Percentiles rank a stretch among this genome's conserved stretches.
phyloP scores from a whole-genome alignment of 2,113 vertebrate species.

The Nansenia antarctica region DNA sequence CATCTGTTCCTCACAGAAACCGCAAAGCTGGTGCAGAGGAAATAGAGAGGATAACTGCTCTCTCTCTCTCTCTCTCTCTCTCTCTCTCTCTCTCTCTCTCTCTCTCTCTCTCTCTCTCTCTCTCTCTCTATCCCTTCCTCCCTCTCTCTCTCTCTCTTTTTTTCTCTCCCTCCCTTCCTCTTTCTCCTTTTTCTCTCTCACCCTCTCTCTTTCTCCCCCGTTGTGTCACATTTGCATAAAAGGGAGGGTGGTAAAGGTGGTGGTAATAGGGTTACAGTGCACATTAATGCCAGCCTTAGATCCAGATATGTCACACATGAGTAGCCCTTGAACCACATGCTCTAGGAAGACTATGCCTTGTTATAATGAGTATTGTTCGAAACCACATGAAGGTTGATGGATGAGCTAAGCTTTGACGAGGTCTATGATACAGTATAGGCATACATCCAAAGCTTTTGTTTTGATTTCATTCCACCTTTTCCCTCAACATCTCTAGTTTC shows the following conservation, averaged over 20 bases:
- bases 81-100: slow-evolving; percentile 16
- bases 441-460: slow-evolving; percentile 65
- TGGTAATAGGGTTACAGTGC: not conserved
- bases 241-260: not conserved
- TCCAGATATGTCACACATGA: not conserved
- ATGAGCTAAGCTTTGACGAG: slow-evolving; percentile 30
- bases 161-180: slow-evolving; percentile 2
- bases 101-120: slow-evolving; percentile 5
- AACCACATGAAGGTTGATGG: not conserved
- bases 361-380: no score
- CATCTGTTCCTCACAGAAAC: slow-evolving; percentile 82
- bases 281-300: not conserved
- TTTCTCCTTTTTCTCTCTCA: slow-evolving; percentile 17
- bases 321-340: not conserved
- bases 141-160: slow-evolving; percentile 6
- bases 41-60: slow-evolving; percentile 74
- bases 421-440: slow-evolving; percentile 60
- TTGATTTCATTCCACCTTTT: slow-evolving; percentile 65
- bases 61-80: slow-evolving; percentile 19
- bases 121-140: not conserved
- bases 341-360: not conserved
- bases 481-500: slow-evolving; percentile 19
- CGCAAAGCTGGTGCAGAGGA: slow-evolving; percentile 76
- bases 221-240: no score
- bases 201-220: not conserved